Percentiles rank a stretch among this genome's conserved stretches.
phyloP scores from a whole-genome alignment of 1,140 invertebrate species.

The Lordiphosa clarofinis region DNA sequence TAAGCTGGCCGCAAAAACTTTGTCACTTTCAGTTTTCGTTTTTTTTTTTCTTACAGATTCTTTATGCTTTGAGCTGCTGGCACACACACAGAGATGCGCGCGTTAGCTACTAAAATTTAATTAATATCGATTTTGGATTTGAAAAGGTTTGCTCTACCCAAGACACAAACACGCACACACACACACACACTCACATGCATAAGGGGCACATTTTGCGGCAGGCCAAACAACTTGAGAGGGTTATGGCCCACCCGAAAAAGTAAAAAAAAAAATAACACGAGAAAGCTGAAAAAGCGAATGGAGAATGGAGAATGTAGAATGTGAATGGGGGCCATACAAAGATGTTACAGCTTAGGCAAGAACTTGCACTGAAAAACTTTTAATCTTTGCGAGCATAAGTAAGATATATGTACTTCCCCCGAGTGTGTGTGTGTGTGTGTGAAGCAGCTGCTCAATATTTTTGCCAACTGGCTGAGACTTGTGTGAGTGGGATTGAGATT shows the following conservation, averaged over 20 bases:
- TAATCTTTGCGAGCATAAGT: slow-evolving; percentile 63
- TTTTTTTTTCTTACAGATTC: slow-evolving; percentile 11
- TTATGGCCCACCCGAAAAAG: background rate
- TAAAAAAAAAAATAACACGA: background rate
- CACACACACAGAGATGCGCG: too few relatives aligned
- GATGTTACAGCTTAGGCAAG: slow-evolving; percentile 76
- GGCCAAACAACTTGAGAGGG: slow-evolving; percentile 15
- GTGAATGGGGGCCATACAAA: slow-evolving; percentile 58
- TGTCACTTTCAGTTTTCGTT: slow-evolving; percentile 34
- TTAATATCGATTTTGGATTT: slow-evolving; percentile 16
- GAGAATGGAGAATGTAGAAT: slow-evolving; percentile 39
- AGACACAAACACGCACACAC: slow-evolving; percentile 2
- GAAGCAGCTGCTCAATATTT: slow-evolving; percentile 40
- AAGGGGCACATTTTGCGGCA: slow-evolving; percentile 4
- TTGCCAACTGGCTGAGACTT: slow-evolving; percentile 21
- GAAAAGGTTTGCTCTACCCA: slow-evolving; percentile 4
- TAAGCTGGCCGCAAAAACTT: slow-evolving; percentile 71
- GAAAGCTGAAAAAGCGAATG: slow-evolving; percentile 28
- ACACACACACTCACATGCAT: slow-evolving; percentile 7
- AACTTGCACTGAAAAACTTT: slow-evolving; percentile 76
- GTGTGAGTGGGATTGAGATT: slow-evolving; percentile 65
- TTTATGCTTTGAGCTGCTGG: background rate
- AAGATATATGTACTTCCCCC: slow-evolving; percentile 62
- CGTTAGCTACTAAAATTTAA: slow-evolving; percentile 7
- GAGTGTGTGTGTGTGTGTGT: slow-evolving; percentile 5